These are phyloP conservation scores for Pegoplata infirma DNA, from an alignment of 2,888 invertebrate genomes.

Conservation along the genomic window DNA sequence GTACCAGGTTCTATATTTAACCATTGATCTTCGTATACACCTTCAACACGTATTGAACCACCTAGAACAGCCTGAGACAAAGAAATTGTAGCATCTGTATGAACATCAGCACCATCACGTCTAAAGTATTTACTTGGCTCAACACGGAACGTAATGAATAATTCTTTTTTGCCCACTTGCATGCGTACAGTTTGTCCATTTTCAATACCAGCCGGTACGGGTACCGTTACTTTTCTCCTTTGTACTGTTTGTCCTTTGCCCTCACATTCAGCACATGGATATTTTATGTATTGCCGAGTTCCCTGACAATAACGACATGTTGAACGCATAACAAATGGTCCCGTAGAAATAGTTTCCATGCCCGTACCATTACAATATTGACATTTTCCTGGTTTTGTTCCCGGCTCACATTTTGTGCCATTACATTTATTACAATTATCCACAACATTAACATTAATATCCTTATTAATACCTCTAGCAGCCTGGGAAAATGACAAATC, in stretches of 20 bases:
- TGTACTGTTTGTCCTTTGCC: constrained; percentile 95
- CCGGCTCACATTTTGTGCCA: constrained; percentile 92
- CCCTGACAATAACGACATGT: constrained; percentile 96
- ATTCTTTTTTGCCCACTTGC: constrained; percentile 92
- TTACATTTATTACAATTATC: constrained; percentile 94
- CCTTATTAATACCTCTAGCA: constrained; percentile 96
- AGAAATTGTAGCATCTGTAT: constrained; percentile 95
- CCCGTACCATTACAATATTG: constrained; percentile 97
- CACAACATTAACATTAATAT: constrained; percentile 92
- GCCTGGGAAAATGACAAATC: constrained; percentile 95
- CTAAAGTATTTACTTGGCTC: constrained; percentile 92
- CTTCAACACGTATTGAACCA: constrained; percentile 93
- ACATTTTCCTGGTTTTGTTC: constrained; percentile 94
- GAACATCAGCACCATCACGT: constrained; percentile 96
- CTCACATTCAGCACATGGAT: constrained; percentile 94
- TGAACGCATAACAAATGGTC: constrained; percentile 97
- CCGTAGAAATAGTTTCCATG: constrained; percentile 93
- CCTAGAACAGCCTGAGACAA: constrained; percentile 95
- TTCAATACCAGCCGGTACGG: constrained; percentile 97
- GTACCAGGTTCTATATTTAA: constrained; percentile 94
- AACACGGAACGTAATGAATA: constrained; percentile 94
- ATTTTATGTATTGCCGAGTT: constrained; percentile 90
- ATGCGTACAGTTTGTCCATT: constrained; percentile 98
- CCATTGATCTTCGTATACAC: constrained; percentile 96
- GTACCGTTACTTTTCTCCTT: constrained; percentile 92